Base-by-base conservation (phyloP, 2,113 vertebrate species). In the Odocoileus hemionus region DNA sequence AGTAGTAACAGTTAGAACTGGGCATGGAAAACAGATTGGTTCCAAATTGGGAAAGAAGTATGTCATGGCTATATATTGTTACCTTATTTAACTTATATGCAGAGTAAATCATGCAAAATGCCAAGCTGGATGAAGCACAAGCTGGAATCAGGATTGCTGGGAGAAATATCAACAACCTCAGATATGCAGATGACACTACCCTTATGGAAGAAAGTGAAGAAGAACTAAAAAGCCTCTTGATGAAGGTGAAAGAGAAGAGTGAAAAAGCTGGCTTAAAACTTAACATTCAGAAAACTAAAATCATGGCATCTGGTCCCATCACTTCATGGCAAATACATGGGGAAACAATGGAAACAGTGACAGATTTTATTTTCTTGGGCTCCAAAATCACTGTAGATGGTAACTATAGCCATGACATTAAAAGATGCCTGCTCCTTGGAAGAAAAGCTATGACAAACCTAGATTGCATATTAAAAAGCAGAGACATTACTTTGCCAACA, bases 31-130 rank as follows among this genome's bases (percentile, higher is more conserved):
- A 36, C 17, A 67, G 33, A 67, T 17, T 67, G 17, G 64, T 67
- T 67, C 33, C 64, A 36, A 67, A 67, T 67, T 5, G 33, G 64
- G n/a, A 67, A 67, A 36, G 2, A 17, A 67, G 64, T 36, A 67
- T 0, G 0, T 21, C 17, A 11, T 0, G 2, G 64, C 17, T 36
- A n/a, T 70, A 70, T 70, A 70, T 36, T 70, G n/a, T 36, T 21
- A 36, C n/a, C n/a, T 2, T 67, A 67, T 67, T 67, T 70, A 70
- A 70, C n/a, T 70, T 70, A 11, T 36, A 21, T 70, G 64, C n/a
- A 70, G 4, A 70, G 9, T 70, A 70, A 9, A 70, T 36, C n/a
- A 36, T 21, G 64, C 9, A 36, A 36, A 36, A 70, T 21, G 64
- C n/a, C n/a, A 36, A 36, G n/a, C 64, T 36, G n/a, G 64, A 70